A percentile compares a stretch with the other conserved stretches of the same genome.
phyloP scores from a whole-genome alignment of 2,797 vertebrate species.

The Ciconia nigra region DNA sequence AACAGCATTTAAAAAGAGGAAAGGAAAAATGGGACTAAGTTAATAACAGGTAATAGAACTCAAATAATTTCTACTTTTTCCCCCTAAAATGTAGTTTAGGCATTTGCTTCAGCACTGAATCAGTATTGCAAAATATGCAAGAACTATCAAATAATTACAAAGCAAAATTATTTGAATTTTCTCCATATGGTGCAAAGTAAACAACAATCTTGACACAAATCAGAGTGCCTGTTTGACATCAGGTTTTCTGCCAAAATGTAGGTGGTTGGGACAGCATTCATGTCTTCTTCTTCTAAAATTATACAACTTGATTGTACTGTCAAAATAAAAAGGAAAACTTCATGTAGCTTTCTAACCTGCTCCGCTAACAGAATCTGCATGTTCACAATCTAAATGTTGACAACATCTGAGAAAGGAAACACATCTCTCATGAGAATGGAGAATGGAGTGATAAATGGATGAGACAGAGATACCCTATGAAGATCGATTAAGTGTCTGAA shows the following conservation, averaged over 20 bases:
- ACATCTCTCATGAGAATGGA: not conserved
- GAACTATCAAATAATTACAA: not conserved
- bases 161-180: constrained; percentile 15
- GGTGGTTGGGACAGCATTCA: not conserved
- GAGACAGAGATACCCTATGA: not conserved
- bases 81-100: not conserved
- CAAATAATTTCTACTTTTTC: not conserved
- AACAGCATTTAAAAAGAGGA: not conserved
- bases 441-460: not conserved
- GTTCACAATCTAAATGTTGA: not conserved
- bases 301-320: not conserved
- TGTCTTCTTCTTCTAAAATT: constrained; percentile 23
- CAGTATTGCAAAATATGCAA: not conserved
- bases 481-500: not conserved
- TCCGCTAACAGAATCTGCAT: not conserved
- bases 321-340: constrained; percentile 26
- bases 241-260: constrained; percentile 2
- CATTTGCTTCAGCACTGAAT: not conserved
- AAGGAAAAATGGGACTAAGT: not conserved
- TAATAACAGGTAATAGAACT: not conserved
- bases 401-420: not conserved
- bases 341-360: not conserved
- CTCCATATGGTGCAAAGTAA: constrained; percentile 5
- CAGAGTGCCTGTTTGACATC: constrained; percentile 8
- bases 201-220: constrained; percentile 12